Conservation (phyloP, 2,888 invertebrate genomes). For the Nematopogon swammerdamellus region DNA sequence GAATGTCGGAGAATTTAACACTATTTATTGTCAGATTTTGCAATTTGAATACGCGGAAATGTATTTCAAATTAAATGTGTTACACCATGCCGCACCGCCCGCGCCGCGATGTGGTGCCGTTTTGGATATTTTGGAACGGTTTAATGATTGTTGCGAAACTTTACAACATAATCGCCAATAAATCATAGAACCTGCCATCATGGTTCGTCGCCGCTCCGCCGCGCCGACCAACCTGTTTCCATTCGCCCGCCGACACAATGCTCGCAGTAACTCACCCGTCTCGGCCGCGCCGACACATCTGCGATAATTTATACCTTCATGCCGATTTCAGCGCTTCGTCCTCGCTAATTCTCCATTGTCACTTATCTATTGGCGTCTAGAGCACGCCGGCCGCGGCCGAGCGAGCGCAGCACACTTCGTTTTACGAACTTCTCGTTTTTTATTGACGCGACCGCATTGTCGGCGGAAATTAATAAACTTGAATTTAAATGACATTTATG, state of each 20-base stretch:
- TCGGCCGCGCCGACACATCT: constrained; percentile 28
- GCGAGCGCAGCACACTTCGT: not conserved
- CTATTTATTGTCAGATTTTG: no score
- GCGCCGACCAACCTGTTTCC: constrained; percentile 44
- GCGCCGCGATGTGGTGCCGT: not conserved
- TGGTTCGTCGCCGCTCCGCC: not conserved
- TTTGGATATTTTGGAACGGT: constrained; percentile 21
- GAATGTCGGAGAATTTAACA: no score
- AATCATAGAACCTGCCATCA: constrained; percentile 51
- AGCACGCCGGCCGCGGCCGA: not conserved
- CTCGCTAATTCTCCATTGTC: not conserved
- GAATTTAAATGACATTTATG: constrained; percentile 19
- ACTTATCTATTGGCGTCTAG: not conserved
- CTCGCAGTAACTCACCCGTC: constrained; percentile 27
- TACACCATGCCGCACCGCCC: no score
- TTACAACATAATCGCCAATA: constrained; percentile 45
- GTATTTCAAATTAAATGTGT: no score
- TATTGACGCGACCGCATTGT: not conserved
- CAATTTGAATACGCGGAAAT: no score
- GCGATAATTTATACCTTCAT: constrained; percentile 51
- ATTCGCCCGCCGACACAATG: constrained; percentile 43
- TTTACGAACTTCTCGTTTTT: not conserved
- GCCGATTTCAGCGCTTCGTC: constrained; percentile 24
- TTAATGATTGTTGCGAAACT: constrained; percentile 45
- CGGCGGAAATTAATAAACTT: not conserved